phyloP scores from a whole-genome alignment of 2,113 vertebrate genomes.

The Peucedramus taeniatus region DNA sequence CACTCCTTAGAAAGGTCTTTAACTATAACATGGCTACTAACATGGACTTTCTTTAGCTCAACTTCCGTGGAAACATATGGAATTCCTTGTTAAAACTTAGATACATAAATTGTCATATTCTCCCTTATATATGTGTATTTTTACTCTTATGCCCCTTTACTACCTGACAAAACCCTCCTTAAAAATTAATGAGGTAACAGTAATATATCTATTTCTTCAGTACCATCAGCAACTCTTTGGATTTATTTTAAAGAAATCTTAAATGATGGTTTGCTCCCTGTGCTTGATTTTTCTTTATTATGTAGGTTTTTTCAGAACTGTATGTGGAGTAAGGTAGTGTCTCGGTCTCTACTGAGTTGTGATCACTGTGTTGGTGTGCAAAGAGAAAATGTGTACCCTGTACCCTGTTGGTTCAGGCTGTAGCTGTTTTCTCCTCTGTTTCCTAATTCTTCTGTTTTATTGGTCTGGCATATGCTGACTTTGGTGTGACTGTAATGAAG shows the following conservation, averaged over 20 bases:
- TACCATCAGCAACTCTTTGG: not conserved
- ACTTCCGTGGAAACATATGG: not conserved
- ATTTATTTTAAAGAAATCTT: not conserved
- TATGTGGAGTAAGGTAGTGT: not conserved
- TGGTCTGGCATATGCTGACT: not conserved
- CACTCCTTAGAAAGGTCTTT: not conserved
- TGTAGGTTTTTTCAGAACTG: not conserved
- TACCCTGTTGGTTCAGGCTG: not conserved
- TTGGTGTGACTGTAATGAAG: not conserved
- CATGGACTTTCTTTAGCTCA: not conserved
- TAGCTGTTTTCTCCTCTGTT: not conserved
- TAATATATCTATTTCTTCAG: not conserved
- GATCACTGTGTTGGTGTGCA: not conserved
- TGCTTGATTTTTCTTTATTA: not conserved
- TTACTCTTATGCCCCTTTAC: not conserved
- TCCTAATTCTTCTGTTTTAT: not conserved
- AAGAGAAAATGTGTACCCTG: not conserved
- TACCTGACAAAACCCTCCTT: accelerated
- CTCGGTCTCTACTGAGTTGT: not conserved
- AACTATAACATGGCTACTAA: not conserved
- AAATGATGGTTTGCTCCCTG: not conserved
- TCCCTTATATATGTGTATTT: not conserved
- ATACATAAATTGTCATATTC: not conserved
- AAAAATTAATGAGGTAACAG: not conserved
- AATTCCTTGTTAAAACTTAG: not conserved